Conservation (phyloP, 2,888 invertebrate species). For the Spisula solida region DNA sequence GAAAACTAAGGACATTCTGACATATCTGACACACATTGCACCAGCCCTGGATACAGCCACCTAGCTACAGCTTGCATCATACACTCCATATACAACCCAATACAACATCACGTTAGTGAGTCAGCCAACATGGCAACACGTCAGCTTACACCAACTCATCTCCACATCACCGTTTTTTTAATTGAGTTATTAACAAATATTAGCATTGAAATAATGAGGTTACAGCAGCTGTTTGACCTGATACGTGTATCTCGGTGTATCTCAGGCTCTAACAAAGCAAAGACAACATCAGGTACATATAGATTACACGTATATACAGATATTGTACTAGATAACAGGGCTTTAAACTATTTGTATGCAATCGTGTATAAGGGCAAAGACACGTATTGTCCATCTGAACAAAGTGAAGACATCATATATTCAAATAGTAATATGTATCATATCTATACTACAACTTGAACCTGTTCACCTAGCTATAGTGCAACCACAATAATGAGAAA, state of each 20-base stretch:
- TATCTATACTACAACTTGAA: no score
- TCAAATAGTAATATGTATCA: not conserved
- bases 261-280: not conserved
- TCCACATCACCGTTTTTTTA: not conserved
- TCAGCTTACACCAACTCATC: not conserved
- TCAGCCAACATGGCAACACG: slow-evolving; percentile 2
- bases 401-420: not conserved
- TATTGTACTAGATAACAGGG: not conserved
- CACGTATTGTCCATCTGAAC: not conserved
- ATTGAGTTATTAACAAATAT: not conserved
- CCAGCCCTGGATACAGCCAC: slow-evolving; percentile 25
- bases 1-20: not conserved
- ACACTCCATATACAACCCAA: not conserved
- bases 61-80: slow-evolving; percentile 13
- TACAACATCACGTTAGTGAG: slow-evolving; percentile 6
- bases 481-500: no score
- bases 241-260: not conserved
- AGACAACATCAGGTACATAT: not conserved
- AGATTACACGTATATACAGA: not conserved
- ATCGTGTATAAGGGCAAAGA: no score
- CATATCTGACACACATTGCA: slow-evolving; percentile 17
- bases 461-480: no score
- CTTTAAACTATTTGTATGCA: not conserved
- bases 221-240: slow-evolving; percentile 5
- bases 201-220: not conserved